Evolutionary conservation across 2,888 invertebrate genomes (phyloP).

Genomic region (Pachycephus smyrnensis): DNA sequence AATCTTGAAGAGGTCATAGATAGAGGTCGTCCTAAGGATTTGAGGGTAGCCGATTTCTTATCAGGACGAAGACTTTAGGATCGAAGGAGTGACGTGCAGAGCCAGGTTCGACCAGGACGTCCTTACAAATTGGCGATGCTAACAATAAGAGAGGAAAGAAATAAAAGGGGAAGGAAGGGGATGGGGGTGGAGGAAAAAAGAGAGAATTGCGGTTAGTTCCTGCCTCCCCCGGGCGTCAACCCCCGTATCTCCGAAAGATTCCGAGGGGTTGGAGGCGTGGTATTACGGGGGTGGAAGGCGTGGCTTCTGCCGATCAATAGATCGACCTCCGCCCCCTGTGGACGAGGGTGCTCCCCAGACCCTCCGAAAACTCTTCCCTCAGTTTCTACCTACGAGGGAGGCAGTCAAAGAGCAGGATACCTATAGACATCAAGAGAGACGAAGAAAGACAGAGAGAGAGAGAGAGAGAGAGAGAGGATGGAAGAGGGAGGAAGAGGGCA

Average conservation of each 20-base stretch:
- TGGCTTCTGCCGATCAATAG: constrained; percentile 52
- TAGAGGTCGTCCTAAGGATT: background rate
- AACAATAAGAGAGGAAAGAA: constrained; percentile 2
- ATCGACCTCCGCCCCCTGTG: constrained; percentile 21
- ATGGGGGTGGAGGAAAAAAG: background rate
- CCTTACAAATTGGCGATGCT: constrained; percentile 2
- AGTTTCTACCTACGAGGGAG: background rate
- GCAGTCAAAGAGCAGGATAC: background rate
- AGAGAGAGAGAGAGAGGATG: background rate
- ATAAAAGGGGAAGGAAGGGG: background rate
- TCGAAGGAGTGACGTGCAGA: background rate
- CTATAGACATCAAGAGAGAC: background rate
- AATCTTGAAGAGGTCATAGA: background rate
- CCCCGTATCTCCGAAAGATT: background rate
- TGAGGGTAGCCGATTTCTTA: background rate
- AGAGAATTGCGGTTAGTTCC: background rate
- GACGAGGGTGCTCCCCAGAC: constrained; percentile 34
- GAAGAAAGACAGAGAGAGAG: constrained; percentile 27
- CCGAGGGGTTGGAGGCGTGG: constrained; percentile 58
- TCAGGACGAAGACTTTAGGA: background rate
- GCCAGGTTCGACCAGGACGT: background rate
- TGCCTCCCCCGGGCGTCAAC: constrained; percentile 2
- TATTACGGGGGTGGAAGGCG: constrained; percentile 37
- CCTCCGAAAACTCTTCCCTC: constrained; percentile 17
- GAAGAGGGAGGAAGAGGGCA: constrained; percentile 9